phyloP scores from a whole-genome alignment of 2,113 vertebrate species.

The Onychostoma macrolepis region DNA sequence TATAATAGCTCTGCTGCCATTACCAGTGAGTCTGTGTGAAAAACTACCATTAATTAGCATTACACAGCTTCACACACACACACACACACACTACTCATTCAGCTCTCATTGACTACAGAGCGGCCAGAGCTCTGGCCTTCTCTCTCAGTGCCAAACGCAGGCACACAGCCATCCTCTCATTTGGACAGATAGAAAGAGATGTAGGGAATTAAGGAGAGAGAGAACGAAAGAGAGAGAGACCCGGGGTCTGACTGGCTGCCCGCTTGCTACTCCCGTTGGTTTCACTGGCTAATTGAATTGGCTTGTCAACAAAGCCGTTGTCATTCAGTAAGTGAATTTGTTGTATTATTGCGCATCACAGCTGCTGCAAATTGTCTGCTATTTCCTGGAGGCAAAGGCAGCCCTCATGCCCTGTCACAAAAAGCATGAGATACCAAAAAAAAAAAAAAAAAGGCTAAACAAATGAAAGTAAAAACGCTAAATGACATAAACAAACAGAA shows the following conservation, averaged over 20 bases:
- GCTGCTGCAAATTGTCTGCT: conserved; percentile 84
- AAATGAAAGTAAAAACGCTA: conserved; percentile 47
- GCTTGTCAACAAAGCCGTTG: conserved; percentile 93
- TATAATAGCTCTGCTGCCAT: conserved; percentile 71
- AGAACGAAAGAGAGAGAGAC: conserved; percentile 67
- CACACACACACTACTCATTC: conserved; percentile 40
- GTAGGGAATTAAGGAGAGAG: conserved; percentile 42
- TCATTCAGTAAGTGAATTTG: conserved; percentile 90
- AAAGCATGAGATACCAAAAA: conserved; percentile 42
- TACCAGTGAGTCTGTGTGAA: conserved; percentile 76
- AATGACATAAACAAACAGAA: conserved; percentile 42
- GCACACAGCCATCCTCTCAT: conserved; percentile 54
- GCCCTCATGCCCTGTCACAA: conserved; percentile 61
- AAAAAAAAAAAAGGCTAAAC: conserved; percentile 29
- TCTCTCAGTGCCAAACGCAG: conserved; percentile 52
- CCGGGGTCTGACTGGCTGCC: conserved; percentile 78
- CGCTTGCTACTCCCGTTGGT: conserved; percentile 83
- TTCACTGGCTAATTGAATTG: conserved; percentile 91
- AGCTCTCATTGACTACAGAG: conserved; percentile 50
- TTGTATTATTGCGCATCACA: conserved; percentile 82
- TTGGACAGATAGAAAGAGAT: conserved; percentile 52
- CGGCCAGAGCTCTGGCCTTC: conserved; percentile 46
- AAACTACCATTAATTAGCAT: conserved; percentile 88
- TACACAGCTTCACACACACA: conserved; percentile 25
- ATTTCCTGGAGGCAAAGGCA: conserved; percentile 85